These are phyloP conservation scores for Castor canadensis DNA, from an alignment of 2,113 vertebrate species.

Conservation along the genomic window DNA sequence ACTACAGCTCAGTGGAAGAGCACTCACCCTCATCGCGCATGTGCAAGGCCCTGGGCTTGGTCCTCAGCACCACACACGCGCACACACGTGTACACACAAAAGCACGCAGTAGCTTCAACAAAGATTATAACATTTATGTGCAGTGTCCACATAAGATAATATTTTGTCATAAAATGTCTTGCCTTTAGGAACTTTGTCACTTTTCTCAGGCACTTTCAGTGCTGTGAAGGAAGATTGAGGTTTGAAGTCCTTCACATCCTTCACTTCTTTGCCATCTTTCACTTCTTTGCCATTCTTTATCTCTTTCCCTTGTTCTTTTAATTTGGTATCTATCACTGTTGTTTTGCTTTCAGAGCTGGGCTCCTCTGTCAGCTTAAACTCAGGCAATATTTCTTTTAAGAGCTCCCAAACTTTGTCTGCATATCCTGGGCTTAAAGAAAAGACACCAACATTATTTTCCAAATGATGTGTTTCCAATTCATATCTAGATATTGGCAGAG, in stretches of 20 bases:
- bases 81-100: no score
- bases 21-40: no score
- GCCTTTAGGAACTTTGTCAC: slow-evolving; percentile 84
- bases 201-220: slow-evolving; percentile 54
- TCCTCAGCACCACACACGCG: no score
- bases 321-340: slow-evolving; percentile 59
- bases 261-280: slow-evolving; percentile 62
- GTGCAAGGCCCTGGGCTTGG: no score
- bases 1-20: no score
- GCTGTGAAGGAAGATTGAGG: background rate
- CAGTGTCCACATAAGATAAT: no score
- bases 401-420: slow-evolving; percentile 88
- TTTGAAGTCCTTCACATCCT: slow-evolving; percentile 75
- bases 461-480: background rate
- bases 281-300: slow-evolving; percentile 72
- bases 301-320: slow-evolving; percentile 74
- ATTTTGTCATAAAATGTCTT: slow-evolving; percentile 39
- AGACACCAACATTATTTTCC: slow-evolving; percentile 38
- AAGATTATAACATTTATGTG: background rate
- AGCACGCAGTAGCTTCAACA: background rate
- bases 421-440: slow-evolving; percentile 82
- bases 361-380: slow-evolving; percentile 85
- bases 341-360: slow-evolving; percentile 71
- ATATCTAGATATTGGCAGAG: background rate
- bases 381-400: slow-evolving; percentile 87